Evolutionary conservation across 2,113 vertebrate species (phyloP).

Genomic region (Syrrhaptes paradoxus): DNA sequence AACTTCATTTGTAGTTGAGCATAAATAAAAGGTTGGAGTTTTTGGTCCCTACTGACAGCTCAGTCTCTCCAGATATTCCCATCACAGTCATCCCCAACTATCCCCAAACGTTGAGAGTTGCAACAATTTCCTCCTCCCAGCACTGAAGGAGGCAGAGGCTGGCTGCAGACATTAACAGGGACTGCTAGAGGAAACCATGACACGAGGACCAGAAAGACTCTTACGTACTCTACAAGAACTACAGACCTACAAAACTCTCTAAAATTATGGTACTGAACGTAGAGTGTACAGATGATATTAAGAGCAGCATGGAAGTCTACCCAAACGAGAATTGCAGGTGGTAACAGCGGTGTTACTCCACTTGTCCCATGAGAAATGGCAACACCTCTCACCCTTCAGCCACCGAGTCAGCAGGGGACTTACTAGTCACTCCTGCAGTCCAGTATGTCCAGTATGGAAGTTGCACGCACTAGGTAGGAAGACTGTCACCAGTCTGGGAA

Average conservation of each 20-base stretch:
- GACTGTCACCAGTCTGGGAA: not conserved
- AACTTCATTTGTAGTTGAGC: not conserved
- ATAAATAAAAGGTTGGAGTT: not conserved
- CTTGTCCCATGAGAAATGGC: not conserved
- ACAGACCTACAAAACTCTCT: not conserved
- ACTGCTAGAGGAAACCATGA: not conserved
- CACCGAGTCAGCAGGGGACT: not conserved
- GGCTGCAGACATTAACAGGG: not conserved
- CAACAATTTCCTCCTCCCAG: not conserved
- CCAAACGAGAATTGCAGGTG: not conserved
- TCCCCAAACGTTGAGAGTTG: not conserved
- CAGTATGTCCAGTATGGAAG: not conserved
- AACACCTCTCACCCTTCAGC: not conserved
- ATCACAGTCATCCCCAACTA: not conserved
- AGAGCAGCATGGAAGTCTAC: not conserved
- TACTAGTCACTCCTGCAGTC: not conserved
- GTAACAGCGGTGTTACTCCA: not conserved
- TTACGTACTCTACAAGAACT: not conserved
- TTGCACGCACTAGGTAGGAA: not conserved
- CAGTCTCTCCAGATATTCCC: not conserved
- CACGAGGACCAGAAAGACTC: not conserved
- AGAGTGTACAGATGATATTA: not conserved
- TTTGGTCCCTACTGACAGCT: not conserved
- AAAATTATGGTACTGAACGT: rapidly evolving
- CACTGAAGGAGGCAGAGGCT: not conserved